Base-by-base conservation (phyloP, 2,113 vertebrate genomes). In the Hypanus sabinus region DNA sequence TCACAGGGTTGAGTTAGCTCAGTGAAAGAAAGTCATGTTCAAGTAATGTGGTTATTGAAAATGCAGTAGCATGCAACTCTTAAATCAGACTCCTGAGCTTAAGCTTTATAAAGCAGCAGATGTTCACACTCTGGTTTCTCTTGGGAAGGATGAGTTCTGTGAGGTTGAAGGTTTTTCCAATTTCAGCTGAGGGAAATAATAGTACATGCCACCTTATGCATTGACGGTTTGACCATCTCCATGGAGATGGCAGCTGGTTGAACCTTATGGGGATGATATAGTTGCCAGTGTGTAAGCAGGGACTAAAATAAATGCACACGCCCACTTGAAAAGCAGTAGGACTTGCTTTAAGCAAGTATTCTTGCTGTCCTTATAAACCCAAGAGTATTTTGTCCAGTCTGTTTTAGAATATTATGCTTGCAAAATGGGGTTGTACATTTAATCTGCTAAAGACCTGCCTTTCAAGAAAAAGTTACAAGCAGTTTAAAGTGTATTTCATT, bases 401-500 rank as follows among this genome's bases (percentile, higher is more conserved):
- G 83, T 87, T n/a, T 87, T 60, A 12, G 12, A 55, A 8, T 30
- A 11, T 55, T 14, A 0, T 60, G 83, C 12, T 60, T 27, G 12
- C 0, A 30, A 87, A 87, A 24, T 57, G 27, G 10, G 57, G 46
- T 30, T 3, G 60, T 60, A 24, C 24, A 60, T 10, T 14, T 8
- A 55, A 46, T 46, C 55, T 60, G 57, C 30, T 87, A 55, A 60
- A 30, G 27, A 87, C 60, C 9, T 14, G 14, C 57, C 57, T 27
- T 87, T 30, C 27, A 87, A 60, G 46, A 87, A 87, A 57, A 83
- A 27, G 83, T 87, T 24, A 62, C 55, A 87, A 62, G 10, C 57
- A 60, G 83, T 57, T 85, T 46, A 85, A 85, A 85, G 81, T 85
- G 46, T 3, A 85, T 83, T 57, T 87, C 83, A n/a, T 87, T 87